phyloP scores from a whole-genome alignment of 1,140 invertebrate species.

The Papilio helenus region DNA sequence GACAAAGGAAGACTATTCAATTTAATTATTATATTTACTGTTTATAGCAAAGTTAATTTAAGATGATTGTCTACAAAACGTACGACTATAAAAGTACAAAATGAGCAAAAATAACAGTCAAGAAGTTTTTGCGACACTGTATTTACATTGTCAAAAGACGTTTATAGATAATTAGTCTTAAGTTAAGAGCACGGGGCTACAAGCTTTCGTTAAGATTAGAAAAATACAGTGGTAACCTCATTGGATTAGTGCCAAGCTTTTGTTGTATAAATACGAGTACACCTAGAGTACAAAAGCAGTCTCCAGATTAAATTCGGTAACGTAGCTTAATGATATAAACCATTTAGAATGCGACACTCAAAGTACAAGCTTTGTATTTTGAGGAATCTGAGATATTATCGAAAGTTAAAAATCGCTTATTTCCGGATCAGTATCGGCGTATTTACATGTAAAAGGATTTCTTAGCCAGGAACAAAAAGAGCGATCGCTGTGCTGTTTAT shows the following conservation, averaged over 20 bases:
- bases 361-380: conserved; percentile 49
- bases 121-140: conserved; percentile 61
- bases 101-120: conserved; percentile 66
- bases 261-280: conserved; percentile 76
- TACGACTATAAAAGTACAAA: conserved; percentile 78
- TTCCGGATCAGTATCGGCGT: conserved; percentile 86
- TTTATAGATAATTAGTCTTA: conserved; percentile 41
- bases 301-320: conserved; percentile 83
- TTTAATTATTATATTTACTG: conserved; percentile 44
- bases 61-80: conserved; percentile 46
- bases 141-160: conserved; percentile 55
- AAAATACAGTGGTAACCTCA: conserved; percentile 80
- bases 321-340: conserved; percentile 77
- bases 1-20: conserved; percentile 73
- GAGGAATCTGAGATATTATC: conserved; percentile 45
- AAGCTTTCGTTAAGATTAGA: conserved; percentile 72
- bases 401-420: conserved; percentile 84
- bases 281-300: conserved; percentile 82
- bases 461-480: conserved; percentile 86
- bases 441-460: conserved; percentile 88
- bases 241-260: conserved; percentile 75
- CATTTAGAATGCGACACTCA: conserved; percentile 64
- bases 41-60: conserved; percentile 43
- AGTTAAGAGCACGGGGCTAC: conserved; percentile 62
- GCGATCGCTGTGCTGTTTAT: conserved; percentile 84